Base-by-base conservation (phyloP, 2,888 invertebrate species). In the Diloba caeruleocephala region DNA sequence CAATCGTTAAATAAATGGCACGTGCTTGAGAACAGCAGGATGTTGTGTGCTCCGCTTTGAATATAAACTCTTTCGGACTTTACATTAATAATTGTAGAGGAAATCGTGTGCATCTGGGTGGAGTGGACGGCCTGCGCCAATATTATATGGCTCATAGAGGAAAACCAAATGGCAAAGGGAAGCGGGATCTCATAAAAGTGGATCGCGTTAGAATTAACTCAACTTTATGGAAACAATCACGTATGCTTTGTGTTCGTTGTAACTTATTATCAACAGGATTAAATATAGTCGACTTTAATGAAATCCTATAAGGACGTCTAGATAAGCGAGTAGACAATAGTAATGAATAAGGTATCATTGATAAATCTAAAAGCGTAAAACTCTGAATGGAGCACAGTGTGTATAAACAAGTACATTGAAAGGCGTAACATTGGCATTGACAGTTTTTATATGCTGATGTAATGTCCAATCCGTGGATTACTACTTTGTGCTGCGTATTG, bases 351-450 rank as follows among this genome's bases (percentile, higher is more conserved):
- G 44, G n/a, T 51, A 51, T 57, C 65, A 64, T 65, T 74, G 69
- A 62, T 68, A 58, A 61, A 52, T 42, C 2, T 54, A 58, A n/a
- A 53, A 68, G 52, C 60, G 41, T 41, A 44, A 58, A 72, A 63
- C 65, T 68, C 62, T 84, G 84, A 85, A 85, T 86, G 85, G 66
- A 72, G 53, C 71, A 37, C 48, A 46, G 42, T 59, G 67, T 57
- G 59, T 64, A 67, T 64, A 64, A 52, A 61, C 60, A 67, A 63
- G 19, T 33, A 64, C 50, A 49, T 75, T 76, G 56, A 74, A 64
- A 80, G 79, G 78, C 81, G 84, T 85, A 85, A 81, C 84, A 87
- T 85, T 88, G 86, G 82, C 88, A 89, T 87, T 88, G 87, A 78
- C 80, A 81, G 80, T 88, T 89, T 89, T 88, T 88, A 79, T 72